A percentile compares a stretch with the other conserved stretches of the same genome.
Evolutionary conservation across 2,797 vertebrate genomes (phyloP).

Genomic region (Pipistrellus pipistrellus): DNA sequence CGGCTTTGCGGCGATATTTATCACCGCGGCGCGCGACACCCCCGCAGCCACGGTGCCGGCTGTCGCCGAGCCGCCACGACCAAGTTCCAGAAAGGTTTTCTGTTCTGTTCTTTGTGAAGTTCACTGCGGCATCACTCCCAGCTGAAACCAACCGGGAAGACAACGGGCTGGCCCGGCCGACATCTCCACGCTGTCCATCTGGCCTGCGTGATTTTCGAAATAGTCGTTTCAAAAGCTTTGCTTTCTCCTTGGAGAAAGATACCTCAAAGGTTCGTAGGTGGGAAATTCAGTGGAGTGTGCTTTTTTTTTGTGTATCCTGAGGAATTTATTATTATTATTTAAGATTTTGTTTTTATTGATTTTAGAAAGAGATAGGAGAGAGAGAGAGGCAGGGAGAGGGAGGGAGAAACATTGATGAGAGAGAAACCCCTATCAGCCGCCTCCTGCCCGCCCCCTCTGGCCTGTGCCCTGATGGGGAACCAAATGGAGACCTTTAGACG

Average conservation of each 20-base stretch:
- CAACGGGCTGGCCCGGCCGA: constrained; percentile 12
- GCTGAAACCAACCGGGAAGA: constrained; percentile 57
- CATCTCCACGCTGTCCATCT: constrained; percentile 77
- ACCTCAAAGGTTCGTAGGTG: constrained; percentile 52
- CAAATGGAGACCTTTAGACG: not conserved
- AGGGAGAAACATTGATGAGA: not conserved
- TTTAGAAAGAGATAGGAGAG: not conserved
- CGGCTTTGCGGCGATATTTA: constrained; percentile 78
- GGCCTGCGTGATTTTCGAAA: constrained; percentile 66
- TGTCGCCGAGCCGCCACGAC: constrained; percentile 48
- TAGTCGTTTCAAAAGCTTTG: constrained; percentile 72
- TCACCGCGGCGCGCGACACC: constrained; percentile 77
- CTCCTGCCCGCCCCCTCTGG: not conserved
- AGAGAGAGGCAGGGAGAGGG: not conserved
- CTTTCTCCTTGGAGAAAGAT: constrained; percentile 70
- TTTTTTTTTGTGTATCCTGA: constrained; percentile 35
- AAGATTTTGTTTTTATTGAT: not conserved
- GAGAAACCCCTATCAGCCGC: not conserved
- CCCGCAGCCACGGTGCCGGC: constrained; percentile 60
- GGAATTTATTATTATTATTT: constrained; percentile 48
- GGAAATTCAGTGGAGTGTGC: constrained; percentile 61
- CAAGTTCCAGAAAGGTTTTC: constrained; percentile 25
- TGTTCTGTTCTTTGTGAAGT: constrained; percentile 3
- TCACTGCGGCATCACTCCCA: constrained; percentile 30
- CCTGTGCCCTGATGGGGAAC: not conserved